phyloP scores from a whole-genome alignment of 2,113 vertebrate genomes.

The Sturnira hondurensis region DNA sequence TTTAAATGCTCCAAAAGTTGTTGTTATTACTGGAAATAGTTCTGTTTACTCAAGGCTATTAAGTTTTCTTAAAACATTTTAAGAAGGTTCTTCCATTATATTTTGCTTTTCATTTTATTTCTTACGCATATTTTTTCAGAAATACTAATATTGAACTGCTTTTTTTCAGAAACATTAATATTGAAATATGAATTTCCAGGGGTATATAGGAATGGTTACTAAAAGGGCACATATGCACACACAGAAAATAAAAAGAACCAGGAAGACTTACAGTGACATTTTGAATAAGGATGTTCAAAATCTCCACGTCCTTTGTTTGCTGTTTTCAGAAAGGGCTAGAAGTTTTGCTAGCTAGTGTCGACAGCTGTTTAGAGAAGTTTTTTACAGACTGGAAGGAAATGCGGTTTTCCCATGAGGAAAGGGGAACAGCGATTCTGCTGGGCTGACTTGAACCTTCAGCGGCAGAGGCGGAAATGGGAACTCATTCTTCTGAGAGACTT shows the following conservation, averaged over 20 bases:
- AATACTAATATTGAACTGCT: conserved; percentile 62
- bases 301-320: conserved; percentile 68
- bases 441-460: conserved; percentile 69
- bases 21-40: conserved; percentile 64
- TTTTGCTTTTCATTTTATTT: conserved; percentile 70
- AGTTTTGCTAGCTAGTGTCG: conserved; percentile 72
- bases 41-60: conserved; percentile 62
- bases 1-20: conserved; percentile 44
- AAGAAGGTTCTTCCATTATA: conserved; percentile 60
- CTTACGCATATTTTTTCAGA: conserved; percentile 54
- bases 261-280: conserved; percentile 71
- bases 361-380: conserved; percentile 68
- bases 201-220: conserved; percentile 60
- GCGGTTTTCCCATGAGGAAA: conserved; percentile 71
- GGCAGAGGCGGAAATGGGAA: conserved; percentile 68
- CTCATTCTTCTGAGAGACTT: conserved; percentile 52
- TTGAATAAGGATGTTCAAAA: conserved; percentile 71
- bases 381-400: conserved; percentile 69
- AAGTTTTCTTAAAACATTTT: conserved; percentile 53
- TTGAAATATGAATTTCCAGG: conserved; percentile 55
- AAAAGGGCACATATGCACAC: neutral
- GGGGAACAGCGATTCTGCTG: conserved; percentile 65
- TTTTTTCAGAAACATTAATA: neutral
- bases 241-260: neutral
- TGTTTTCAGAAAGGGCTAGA: conserved; percentile 76